phyloP scores from a whole-genome alignment of 2,797 vertebrate species.

The Naso thynnoides region DNA sequence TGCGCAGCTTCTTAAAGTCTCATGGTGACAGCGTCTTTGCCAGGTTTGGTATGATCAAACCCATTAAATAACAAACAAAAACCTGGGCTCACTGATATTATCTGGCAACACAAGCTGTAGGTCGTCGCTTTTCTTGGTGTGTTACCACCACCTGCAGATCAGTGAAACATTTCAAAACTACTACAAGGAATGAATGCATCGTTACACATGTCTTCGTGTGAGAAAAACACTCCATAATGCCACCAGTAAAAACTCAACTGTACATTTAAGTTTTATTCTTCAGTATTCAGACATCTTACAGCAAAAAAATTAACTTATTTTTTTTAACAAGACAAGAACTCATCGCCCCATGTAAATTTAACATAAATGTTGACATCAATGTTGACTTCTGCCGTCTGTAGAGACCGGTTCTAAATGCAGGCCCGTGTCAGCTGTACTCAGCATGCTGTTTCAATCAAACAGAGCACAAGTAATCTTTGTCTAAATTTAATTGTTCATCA shows the following conservation, averaged over 20 bases:
- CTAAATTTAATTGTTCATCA: slow-evolving; percentile 49
- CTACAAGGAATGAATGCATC: not conserved
- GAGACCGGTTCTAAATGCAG: slow-evolving; percentile 2
- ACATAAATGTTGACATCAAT: not conserved
- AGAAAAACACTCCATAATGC: not conserved
- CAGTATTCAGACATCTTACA: not conserved
- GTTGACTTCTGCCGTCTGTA: not conserved
- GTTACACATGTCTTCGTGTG: not conserved
- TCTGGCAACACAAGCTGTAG: not conserved
- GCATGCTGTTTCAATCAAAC: slow-evolving; percentile 21
- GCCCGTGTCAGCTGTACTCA: not conserved
- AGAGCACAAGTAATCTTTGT: slow-evolving; percentile 22
- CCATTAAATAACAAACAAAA: not conserved
- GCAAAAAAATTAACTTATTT: not conserved
- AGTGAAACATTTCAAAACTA: not conserved
- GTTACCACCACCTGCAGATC: not conserved
- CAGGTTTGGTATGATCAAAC: not conserved
- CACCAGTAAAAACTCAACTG: not conserved
- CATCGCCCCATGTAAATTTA: not conserved
- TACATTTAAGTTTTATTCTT: not conserved
- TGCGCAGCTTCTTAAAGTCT: not conserved
- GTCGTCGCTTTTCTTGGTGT: not conserved
- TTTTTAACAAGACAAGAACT: not conserved
- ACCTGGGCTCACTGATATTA: not conserved
- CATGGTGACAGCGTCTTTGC: not conserved